A percentile compares a stretch with the other conserved stretches of the same genome.
These are phyloP conservation scores for Pipistrellus pipistrellus DNA, from an alignment of 2,797 vertebrate species.

Conservation along the genomic window DNA sequence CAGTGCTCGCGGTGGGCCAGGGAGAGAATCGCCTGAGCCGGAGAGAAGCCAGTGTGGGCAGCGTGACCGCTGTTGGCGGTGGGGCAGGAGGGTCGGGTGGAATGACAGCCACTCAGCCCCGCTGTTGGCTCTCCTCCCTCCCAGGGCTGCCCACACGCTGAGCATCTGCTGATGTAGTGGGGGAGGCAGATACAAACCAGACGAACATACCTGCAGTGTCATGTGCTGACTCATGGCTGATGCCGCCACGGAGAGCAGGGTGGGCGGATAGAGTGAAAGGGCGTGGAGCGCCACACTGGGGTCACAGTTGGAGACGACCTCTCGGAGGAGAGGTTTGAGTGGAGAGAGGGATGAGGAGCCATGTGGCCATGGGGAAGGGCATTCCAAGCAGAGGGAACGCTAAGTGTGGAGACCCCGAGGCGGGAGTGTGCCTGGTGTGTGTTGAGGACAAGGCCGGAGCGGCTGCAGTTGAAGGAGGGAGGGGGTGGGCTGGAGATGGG, in stretches of 20 bases:
- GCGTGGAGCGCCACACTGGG: fast-evolving
- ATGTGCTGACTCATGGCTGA: background rate
- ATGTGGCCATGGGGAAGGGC: background rate
- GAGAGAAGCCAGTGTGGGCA: background rate
- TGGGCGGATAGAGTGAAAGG: background rate
- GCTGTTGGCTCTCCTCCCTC: background rate
- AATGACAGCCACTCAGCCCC: fast-evolving
- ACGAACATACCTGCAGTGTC: fast-evolving
- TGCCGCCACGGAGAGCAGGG: fast-evolving
- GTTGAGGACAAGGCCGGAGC: background rate
- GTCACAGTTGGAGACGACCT: fast-evolving
- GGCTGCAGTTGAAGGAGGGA: background rate
- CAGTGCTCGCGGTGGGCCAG: background rate
- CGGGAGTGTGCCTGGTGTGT: fast-evolving
- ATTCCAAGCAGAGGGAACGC: background rate
- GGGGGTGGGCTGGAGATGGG: background rate
- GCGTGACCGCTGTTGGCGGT: background rate
- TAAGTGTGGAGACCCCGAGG: background rate
- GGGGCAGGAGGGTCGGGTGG: background rate
- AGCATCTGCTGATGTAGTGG: background rate
- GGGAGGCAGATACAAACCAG: background rate
- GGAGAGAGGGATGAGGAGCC: background rate
- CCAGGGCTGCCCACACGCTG: fast-evolving
- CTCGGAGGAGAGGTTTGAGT: background rate
- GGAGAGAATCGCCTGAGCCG: background rate